Base-by-base conservation (phyloP, 23 tunicate genomes). In the Styela clava region DNA sequence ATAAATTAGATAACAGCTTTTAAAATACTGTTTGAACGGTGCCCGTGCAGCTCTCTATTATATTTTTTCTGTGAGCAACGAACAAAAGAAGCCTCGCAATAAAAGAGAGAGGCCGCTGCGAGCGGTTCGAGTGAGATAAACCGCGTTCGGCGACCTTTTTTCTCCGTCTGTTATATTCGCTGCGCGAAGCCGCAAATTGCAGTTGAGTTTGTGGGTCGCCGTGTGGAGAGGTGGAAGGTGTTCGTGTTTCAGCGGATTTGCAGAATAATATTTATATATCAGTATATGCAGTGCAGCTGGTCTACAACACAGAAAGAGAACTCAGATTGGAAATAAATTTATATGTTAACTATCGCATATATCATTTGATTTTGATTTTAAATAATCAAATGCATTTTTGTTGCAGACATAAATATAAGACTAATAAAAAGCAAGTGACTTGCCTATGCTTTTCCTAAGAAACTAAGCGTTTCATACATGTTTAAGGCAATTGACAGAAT, bases 391-490 rank as follows among this genome's bases (percentile, higher is more conserved):
- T n/a, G n/a, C n/a, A n/a, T n/a, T n/a, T n/a, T n/a, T n/a, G n/a
- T n/a, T n/a, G n/a, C n/a, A n/a, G n/a, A n/a, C n/a, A n/a, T n/a
- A n/a, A n/a, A n/a, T n/a, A n/a, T n/a, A n/a, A n/a, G n/a, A n/a
- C n/a, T n/a, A n/a, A n/a, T n/a, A n/a, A 44, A 5, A 44, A 44
- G 56, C 56, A 44, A 44, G 56, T 44, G 56, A 44, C 56, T 44
- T 44, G 56, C 56, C 56, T 7, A 44, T n/a, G 56, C 56, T 44
- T 12, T 7, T 44, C 12, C 56, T 44, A 5, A 44, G 12, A 44
- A 44, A 44, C 56, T 44, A 12, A 7, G 56, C 7, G 56, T 44
- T 67, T 29, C 22, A 67, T 76, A 76, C 81, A 76, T 76, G 81
- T 44, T 76, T 26, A 76, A 52, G 31, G 16, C 65, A 23, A 52